Conservation (phyloP, 2,888 invertebrate species). For the Ferdinandea cuprea region DNA sequence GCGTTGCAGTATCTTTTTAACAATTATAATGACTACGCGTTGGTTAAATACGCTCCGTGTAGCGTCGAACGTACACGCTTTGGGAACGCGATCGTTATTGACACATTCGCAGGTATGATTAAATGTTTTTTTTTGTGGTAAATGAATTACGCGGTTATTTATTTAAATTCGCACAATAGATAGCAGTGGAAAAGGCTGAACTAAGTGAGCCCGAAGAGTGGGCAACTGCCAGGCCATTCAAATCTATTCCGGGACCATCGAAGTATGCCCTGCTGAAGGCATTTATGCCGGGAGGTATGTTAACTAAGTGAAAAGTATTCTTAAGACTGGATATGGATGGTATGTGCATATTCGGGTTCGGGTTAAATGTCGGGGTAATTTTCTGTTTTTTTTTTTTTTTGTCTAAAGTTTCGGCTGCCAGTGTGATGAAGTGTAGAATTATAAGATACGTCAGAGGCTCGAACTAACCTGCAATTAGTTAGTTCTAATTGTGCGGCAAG, state of each 20-base stretch:
- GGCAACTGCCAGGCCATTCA: constrained; percentile 41
- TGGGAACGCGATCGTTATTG: constrained; percentile 30
- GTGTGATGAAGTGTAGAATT: too few relatives aligned
- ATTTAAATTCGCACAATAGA: background rate
- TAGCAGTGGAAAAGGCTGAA: constrained; percentile 34
- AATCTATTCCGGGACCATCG: constrained; percentile 60
- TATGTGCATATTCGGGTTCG: too few relatives aligned
- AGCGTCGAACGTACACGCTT: background rate
- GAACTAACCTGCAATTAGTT: too few relatives aligned
- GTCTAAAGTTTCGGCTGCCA: too few relatives aligned
- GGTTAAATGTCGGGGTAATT: too few relatives aligned
- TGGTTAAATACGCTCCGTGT: constrained; percentile 34
- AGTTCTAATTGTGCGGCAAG: too few relatives aligned
- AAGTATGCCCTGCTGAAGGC: constrained; percentile 54
- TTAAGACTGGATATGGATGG: too few relatives aligned
- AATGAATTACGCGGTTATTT: background rate
- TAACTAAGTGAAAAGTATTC: background rate
- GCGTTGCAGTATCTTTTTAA: constrained; percentile 24
- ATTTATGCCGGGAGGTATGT: constrained; percentile 70
- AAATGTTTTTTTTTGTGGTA: background rate
- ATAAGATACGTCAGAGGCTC: too few relatives aligned
- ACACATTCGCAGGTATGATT: constrained; percentile 41
- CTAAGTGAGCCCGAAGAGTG: constrained; percentile 41
- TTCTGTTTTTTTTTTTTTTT: too few relatives aligned
- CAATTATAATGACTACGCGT: constrained; percentile 41